Evolutionary conservation across 2,888 invertebrate genomes (phyloP).

Genomic region (Enchytraeus crypticus): DNA sequence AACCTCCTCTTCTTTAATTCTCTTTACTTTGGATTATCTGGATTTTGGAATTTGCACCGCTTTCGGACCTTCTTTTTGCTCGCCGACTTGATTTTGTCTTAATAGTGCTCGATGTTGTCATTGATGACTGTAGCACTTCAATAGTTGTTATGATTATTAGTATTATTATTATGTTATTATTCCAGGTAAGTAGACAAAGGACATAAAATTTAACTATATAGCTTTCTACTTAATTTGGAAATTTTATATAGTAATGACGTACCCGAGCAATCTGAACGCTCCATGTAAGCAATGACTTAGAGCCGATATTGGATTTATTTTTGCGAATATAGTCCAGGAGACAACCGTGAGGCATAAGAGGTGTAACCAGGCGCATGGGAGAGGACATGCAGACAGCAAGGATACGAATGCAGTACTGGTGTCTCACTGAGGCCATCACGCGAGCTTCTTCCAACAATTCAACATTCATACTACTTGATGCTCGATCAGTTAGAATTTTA

Average conservation of each 20-base stretch:
- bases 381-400: constrained; percentile 82
- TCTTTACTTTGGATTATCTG: too few species aligned
- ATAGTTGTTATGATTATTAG: too few species aligned
- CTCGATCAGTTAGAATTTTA: constrained; percentile 76
- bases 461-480: constrained; percentile 60
- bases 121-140: too few species aligned
- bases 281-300: constrained; percentile 89
- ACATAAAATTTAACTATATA: too few species aligned
- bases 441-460: constrained; percentile 85
- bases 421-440: constrained; percentile 94
- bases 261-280: constrained; percentile 85
- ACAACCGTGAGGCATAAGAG: constrained; percentile 92
- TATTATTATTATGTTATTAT: too few species aligned
- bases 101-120: too few species aligned
- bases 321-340: constrained; percentile 86
- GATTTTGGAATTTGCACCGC: too few species aligned
- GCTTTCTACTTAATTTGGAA: too few species aligned
- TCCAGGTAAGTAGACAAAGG: too few species aligned
- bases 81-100: too few species aligned
- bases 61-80: too few species aligned
- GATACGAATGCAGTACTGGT: constrained; percentile 84
- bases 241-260: not conserved
- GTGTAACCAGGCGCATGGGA: constrained; percentile 94
- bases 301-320: constrained; percentile 77
- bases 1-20: too few species aligned